Percentiles rank a stretch among this genome's conserved stretches.
Conservation (phyloP, 2,888 invertebrate genomes). For the Lasioglossum figueresi region DNA sequence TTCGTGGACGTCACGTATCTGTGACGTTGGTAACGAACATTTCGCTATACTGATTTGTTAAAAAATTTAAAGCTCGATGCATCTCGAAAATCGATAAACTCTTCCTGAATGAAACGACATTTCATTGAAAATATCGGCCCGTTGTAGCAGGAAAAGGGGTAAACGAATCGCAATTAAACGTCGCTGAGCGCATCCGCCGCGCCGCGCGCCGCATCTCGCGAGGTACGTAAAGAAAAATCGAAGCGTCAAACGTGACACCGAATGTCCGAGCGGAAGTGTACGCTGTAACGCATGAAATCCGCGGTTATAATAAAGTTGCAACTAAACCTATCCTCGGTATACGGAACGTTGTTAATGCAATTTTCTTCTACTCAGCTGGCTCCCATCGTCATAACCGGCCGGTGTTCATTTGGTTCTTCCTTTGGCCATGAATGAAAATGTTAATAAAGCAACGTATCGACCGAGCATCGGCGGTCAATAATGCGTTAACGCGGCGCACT, state of each 20-base stretch:
- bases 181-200: neutral
- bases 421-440: conserved; percentile 60
- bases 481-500: conserved; percentile 60
- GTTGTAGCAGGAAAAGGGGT: neutral
- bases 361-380: conserved; percentile 16
- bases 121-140: neutral
- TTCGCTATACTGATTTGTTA: neutral
- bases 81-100: neutral
- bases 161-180: neutral
- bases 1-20: neutral
- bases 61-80: neutral
- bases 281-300: neutral
- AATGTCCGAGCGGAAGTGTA: neutral
- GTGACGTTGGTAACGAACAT: neutral
- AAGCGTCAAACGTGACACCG: neutral
- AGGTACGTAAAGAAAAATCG: neutral
- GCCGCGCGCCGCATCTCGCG: too few species aligned
- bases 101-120: neutral
- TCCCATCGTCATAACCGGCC: conserved; percentile 29
- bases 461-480: conserved; percentile 46
- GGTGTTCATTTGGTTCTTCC: conserved; percentile 43
- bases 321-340: neutral
- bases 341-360: conserved; percentile 3
- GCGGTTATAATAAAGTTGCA: conserved; percentile 9
- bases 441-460: conserved; percentile 44